Base-by-base conservation (phyloP, 1,140 invertebrate species). In the Hirudo medicinalis region DNA sequence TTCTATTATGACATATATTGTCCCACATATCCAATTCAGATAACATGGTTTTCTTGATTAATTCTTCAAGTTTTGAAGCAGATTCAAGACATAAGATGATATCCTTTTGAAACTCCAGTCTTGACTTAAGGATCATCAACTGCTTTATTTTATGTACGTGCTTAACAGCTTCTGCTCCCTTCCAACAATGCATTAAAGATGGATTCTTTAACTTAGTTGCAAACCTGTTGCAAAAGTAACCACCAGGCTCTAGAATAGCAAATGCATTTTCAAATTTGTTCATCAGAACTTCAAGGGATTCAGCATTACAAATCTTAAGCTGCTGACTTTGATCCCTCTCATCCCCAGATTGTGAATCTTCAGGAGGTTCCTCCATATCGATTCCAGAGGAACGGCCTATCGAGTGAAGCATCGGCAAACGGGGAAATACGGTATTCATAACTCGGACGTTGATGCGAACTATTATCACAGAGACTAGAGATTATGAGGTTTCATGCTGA, bases 11-110 rank as follows among this genome's bases (percentile, higher is more conserved):
- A 43, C 76, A 78, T 22, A 82, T 76, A 13, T 73, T 74, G 71
- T 81, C 77, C 25, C 77, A 78, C 32, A 76, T 76, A n/a, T 73
- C 66, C 63, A 76, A 78, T 72, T 82, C 80, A 13, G 76, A 72
- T 40, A 49, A 69, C 2, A n/a, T 6, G 8, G 32, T 27, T 32
- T 25, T 25, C 22, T 32, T 63, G 29, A 63, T 63, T 63, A 25
- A 25, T 32, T 63, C 29, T 32, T 63, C 57, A 11, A 63, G 57
- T 11, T 63, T 22, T 22, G 22, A 25, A 32, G 57, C 22, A 63
- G 22, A 63, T 63, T 63, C 57, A 22, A 63, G 57, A 63, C 29
- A 22, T 63, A 13, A 9, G 8, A 63, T 22, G 11, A 63, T n/a
- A 32, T 63, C 29, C 29, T 32, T 63, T 32, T 63, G 57, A 22